Evolutionary conservation across 2,113 vertebrate species (phyloP).

Genomic region (Varanus salvator): DNA sequence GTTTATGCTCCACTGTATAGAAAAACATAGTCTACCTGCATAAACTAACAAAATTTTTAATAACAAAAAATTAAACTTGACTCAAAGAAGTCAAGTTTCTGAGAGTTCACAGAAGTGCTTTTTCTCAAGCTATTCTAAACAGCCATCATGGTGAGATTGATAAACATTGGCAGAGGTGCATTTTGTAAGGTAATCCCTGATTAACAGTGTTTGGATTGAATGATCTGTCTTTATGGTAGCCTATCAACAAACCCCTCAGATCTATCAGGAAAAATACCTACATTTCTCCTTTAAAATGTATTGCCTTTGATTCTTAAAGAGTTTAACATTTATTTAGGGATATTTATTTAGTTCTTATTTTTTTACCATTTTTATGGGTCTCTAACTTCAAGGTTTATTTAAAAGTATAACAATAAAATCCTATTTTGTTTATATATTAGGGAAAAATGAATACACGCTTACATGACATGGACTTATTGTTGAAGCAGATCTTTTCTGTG

Average conservation of each 20-base stretch:
- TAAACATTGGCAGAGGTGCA: conserved; percentile 73
- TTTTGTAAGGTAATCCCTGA: conserved; percentile 71
- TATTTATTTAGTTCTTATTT: conserved; percentile 62
- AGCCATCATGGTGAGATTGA: conserved; percentile 76
- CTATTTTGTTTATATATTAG: background rate
- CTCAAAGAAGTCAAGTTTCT: conserved; percentile 75
- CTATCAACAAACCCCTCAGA: conserved; percentile 79
- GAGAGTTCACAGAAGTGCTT: conserved; percentile 77
- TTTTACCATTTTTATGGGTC: background rate
- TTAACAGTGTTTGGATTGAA: conserved; percentile 70
- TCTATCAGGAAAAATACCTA: conserved; percentile 74
- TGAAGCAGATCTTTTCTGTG: conserved; percentile 4
- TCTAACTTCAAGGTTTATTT: conserved; percentile 33
- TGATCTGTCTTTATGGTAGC: conserved; percentile 82
- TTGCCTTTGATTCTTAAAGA: conserved; percentile 74
- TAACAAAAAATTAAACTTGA: conserved; percentile 73
- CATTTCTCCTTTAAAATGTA: conserved; percentile 73
- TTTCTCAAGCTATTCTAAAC: conserved; percentile 73
- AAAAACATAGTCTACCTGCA: conserved; percentile 53
- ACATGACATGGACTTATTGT: background rate
- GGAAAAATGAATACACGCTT: conserved; percentile 45
- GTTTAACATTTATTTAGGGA: conserved; percentile 72
- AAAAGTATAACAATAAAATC: background rate
- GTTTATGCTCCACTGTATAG: conserved; percentile 14
- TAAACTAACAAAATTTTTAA: conserved; percentile 75